Conservation (phyloP, 2,113 vertebrate species). For the Psettodes erumei region DNA sequence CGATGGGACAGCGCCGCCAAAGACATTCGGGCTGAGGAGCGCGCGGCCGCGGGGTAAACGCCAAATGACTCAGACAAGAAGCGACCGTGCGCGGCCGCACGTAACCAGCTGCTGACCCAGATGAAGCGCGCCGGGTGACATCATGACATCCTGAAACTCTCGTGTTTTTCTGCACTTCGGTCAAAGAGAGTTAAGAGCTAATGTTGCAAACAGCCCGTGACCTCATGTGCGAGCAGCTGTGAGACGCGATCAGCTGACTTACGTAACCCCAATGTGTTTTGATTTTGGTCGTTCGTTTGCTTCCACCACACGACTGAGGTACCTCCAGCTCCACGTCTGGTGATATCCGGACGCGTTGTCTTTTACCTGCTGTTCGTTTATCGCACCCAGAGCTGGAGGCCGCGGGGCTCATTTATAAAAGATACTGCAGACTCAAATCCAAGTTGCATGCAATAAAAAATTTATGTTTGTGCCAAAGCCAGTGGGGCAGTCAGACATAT, state of each 20-base stretch:
- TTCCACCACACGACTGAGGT: background rate
- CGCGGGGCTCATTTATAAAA: conserved; percentile 69
- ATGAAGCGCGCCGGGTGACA: conserved; percentile 32
- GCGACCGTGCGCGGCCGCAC: conserved; percentile 22
- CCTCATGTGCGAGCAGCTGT: conserved; percentile 39
- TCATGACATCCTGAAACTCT: conserved; percentile 39
- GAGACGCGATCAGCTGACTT: background rate
- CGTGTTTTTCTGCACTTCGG: conserved; percentile 36
- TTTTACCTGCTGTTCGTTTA: background rate
- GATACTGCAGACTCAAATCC: conserved; percentile 41
- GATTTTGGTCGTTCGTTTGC: background rate
- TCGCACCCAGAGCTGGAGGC: background rate
- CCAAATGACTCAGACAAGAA: conserved; percentile 56
- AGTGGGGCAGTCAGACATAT: background rate
- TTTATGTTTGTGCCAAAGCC: conserved; percentile 15
- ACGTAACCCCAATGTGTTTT: background rate
- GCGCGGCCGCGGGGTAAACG: conserved; percentile 56
- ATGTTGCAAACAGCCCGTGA: conserved; percentile 46
- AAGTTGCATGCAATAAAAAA: conserved; percentile 51
- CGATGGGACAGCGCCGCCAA: conserved; percentile 60
- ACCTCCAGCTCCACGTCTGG: background rate
- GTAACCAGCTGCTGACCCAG: conserved; percentile 55
- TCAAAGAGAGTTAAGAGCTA: conserved; percentile 25
- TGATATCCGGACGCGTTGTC: no score
- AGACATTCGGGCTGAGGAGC: conserved; percentile 70